Percentiles rank a stretch among this genome's conserved stretches.
phyloP scores from a whole-genome alignment of 2,113 vertebrate genomes.

The Turdus rufiventris region DNA sequence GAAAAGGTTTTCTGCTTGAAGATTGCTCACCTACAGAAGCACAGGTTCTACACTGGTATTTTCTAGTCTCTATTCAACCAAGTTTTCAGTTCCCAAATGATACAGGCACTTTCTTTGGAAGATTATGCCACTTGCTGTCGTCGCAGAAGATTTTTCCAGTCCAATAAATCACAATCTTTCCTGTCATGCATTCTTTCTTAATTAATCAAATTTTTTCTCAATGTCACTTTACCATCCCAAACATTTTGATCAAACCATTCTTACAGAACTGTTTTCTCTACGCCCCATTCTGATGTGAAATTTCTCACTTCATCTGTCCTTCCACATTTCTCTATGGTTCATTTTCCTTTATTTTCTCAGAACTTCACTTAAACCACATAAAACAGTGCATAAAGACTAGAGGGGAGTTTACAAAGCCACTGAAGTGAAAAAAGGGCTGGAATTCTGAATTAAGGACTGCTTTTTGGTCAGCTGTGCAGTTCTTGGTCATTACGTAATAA shows the following conservation, averaged over 20 bases:
- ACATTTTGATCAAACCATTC: background rate
- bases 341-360: background rate
- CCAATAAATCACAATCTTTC: background rate
- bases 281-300: background rate
- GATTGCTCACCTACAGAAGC: background rate
- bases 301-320: background rate
- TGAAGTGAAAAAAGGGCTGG: slow-evolving; percentile 9
- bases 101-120: background rate
- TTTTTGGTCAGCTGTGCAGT: slow-evolving; percentile 17
- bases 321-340: background rate
- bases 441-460: background rate
- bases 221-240: background rate
- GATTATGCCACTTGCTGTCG: background rate
- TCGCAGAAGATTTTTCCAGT: background rate
- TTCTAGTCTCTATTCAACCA: background rate
- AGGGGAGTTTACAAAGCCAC: background rate
- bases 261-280: background rate
- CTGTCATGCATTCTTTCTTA: background rate
- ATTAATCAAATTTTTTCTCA: background rate
- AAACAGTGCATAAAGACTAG: background rate
- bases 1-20: background rate
- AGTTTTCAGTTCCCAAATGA: background rate
- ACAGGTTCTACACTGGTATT: background rate
- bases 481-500: slow-evolving; percentile 16
- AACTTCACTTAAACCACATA: slow-evolving; percentile 8